phyloP scores from a whole-genome alignment of 2,113 vertebrate species.

The Platysteira castanea region DNA sequence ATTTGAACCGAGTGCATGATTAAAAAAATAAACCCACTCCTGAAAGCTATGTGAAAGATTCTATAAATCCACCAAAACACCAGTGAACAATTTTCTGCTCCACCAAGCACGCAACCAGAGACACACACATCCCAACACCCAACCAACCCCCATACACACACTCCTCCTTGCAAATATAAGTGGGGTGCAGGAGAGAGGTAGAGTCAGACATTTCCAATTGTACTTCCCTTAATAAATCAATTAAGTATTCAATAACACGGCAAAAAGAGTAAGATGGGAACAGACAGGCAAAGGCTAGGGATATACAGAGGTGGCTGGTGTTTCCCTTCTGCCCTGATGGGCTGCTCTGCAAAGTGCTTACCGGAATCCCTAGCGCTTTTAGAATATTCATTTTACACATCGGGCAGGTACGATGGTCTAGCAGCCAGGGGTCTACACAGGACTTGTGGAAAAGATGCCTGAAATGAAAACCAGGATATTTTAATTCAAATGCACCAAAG shows the following conservation, averaged over 20 bases:
- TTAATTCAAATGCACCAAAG: conserved; percentile 11
- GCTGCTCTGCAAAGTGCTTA: conserved; percentile 67
- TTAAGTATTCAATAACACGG: not conserved
- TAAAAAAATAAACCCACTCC: not conserved
- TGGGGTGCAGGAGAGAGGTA: not conserved
- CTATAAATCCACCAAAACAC: not conserved
- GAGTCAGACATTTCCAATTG: not conserved
- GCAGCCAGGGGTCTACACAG: conserved; percentile 97
- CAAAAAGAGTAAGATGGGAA: not conserved
- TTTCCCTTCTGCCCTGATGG: not conserved
- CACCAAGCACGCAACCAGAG: not conserved
- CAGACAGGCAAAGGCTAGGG: not conserved
- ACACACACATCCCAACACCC: not conserved
- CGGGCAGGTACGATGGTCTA: conserved; percentile 95
- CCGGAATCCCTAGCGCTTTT: conserved; percentile 94
- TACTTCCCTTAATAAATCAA: not conserved
- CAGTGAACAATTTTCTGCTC: not conserved
- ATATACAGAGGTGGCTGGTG: not conserved
- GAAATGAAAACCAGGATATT: conserved; percentile 61
- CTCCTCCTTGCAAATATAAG: not conserved
- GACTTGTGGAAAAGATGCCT: conserved; percentile 98
- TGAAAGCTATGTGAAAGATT: not conserved
- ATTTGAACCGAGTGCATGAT: not conserved
- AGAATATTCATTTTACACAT: conserved; percentile 99
- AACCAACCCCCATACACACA: fast-evolving